These are phyloP conservation scores for Odontomyia ornata DNA, from an alignment of 2,888 invertebrate genomes.

Conservation along the genomic window DNA sequence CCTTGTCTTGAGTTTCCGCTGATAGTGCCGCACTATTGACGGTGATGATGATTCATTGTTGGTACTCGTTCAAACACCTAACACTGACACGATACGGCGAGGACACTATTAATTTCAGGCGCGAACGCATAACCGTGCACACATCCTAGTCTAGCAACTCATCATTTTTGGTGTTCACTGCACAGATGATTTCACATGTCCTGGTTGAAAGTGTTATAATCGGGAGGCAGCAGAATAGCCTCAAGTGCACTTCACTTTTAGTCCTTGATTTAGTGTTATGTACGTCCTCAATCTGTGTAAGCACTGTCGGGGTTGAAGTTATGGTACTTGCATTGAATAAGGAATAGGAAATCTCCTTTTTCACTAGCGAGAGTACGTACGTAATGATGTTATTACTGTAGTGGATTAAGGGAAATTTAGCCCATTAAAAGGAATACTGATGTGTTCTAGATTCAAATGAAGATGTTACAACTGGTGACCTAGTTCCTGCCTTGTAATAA, in stretches of 20 bases:
- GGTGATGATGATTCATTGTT: constrained; percentile 3
- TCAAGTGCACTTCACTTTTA: constrained; percentile 10
- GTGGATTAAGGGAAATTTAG: background rate
- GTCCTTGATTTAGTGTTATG: constrained; percentile 16
- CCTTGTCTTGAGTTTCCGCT: background rate
- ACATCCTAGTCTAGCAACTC: background rate
- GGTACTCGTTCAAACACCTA: background rate
- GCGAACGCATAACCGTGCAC: background rate
- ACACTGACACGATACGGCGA: background rate
- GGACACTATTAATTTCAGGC: constrained; percentile 31
- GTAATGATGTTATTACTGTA: background rate
- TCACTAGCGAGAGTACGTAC: background rate
- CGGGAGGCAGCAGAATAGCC: background rate
- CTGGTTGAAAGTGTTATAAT: background rate
- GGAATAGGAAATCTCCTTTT: background rate
- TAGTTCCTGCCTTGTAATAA: no score
- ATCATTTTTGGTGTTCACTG: constrained; percentile 3
- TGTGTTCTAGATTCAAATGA: no score
- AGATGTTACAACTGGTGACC: no score
- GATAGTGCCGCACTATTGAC: background rate
- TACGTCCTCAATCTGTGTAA: background rate
- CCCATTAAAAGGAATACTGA: no score
- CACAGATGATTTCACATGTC: background rate
- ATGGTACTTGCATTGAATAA: background rate
- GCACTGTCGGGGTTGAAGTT: background rate